A percentile compares a stretch with the other conserved stretches of the same genome.
These are phyloP conservation scores for Platypus cylindrus DNA, from an alignment of 2,888 invertebrate genomes.

Conservation along the genomic window DNA sequence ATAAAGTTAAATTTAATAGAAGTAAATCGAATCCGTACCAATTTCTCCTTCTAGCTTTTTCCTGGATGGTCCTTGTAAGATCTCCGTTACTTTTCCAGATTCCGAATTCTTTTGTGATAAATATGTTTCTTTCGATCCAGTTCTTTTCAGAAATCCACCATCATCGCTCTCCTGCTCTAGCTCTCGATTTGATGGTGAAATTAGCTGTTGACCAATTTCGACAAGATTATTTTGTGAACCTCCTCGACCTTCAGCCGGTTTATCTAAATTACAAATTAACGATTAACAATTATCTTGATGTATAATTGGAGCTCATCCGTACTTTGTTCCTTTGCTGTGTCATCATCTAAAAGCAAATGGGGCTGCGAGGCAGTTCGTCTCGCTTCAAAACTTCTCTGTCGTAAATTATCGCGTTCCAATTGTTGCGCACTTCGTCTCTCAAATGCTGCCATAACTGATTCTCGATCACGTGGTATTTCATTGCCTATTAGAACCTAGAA, in stretches of 20 bases:
- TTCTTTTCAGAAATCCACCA: slow-evolving; percentile 45
- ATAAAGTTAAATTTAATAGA: background rate
- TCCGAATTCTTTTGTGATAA: slow-evolving; percentile 12
- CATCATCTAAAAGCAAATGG: slow-evolving; percentile 46
- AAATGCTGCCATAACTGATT: slow-evolving; percentile 17
- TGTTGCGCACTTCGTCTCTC: slow-evolving; percentile 50
- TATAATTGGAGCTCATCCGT: too few species aligned
- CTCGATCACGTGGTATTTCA: slow-evolving; percentile 5
- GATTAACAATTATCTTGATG: too few species aligned
- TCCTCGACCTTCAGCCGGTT: too few species aligned
- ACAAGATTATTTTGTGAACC: slow-evolving; percentile 50
- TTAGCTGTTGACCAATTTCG: slow-evolving; percentile 28
- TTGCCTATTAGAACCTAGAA: slow-evolving; percentile 5
- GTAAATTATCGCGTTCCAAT: slow-evolving; percentile 45
- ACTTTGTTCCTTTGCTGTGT: slow-evolving; percentile 24
- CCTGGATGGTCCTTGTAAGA: slow-evolving; percentile 29
- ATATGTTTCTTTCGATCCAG: slow-evolving; percentile 29
- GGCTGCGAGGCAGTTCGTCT: slow-evolving; percentile 54
- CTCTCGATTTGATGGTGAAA: slow-evolving; percentile 9
- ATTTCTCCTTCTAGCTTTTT: slow-evolving; percentile 28
- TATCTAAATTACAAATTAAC: too few species aligned
- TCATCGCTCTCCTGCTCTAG: slow-evolving; percentile 33
- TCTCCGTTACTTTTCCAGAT: slow-evolving; percentile 23
- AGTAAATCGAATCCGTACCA: slow-evolving; percentile 14
- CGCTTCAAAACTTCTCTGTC: slow-evolving; percentile 45